Evolutionary conservation across 2,888 invertebrate species (phyloP), one percentile per base, ranked within the genome.

Genomic region (Dioctria rufipes): DNA sequence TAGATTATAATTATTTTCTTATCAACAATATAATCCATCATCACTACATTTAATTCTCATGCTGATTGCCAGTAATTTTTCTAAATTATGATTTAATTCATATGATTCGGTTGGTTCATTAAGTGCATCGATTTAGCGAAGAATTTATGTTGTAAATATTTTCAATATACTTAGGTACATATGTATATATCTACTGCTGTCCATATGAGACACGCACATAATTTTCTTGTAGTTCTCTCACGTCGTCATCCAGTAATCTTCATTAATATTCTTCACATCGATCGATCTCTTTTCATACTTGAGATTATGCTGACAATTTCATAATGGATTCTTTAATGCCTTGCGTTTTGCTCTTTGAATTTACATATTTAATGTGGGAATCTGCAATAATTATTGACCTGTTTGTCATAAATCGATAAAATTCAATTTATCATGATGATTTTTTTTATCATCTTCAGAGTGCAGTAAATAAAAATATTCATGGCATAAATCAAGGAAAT

Each of bases 191-290:
- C n/a, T 25, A 25, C 25, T 4, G 37, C 37, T 63, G 37, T 39
- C 61, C 37, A 37, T 63, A 63, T 46, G 25, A 67, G 3, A 46
- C 13, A 67, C 67, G 46, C 42, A 46, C 13, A 49, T 25, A 37
- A 46, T 46, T 46, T 9, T 46, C 13, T 46, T 67, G 67, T n/a
- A 49, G 39, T 37, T 67, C 11, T 46, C 46, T 67, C 67, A 67
- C 67, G 67, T 67, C 67, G 67, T 67, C 46, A 46, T 67, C 46
- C 46, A 67, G 67, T 67, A 13, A 46, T 67, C 40, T 67, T 37
- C 67, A 67, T 67, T 67, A 67, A 67, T 67, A 49, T 67, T 49
- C 67, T 4, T 46, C 46, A 67, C 49, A 67, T 67, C 25, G 46
- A 67, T 67, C 25, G 46, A 11, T 46, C 25, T 40, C n/a, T 67